A percentile compares a stretch with the other conserved stretches of the same genome.
Evolutionary conservation across 2,888 invertebrate species (phyloP).

Genomic region (Tiphia femorata): DNA sequence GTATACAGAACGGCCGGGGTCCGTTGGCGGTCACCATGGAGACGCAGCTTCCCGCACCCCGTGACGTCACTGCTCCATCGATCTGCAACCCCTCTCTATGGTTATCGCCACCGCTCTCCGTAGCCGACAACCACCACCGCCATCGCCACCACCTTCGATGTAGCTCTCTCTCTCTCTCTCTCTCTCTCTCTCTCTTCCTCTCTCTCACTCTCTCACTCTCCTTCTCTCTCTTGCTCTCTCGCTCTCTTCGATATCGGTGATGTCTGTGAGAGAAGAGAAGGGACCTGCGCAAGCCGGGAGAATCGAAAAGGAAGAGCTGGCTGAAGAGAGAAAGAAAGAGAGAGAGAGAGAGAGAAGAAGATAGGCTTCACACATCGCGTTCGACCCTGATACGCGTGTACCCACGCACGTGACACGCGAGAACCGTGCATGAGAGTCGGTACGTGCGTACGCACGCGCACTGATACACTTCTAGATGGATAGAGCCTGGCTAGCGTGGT

Average conservation of each 20-base stretch:
- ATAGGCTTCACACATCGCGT: too few species aligned
- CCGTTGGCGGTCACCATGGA: constrained; percentile 69
- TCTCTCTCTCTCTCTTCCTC: neutral
- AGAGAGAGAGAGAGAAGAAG: too few species aligned
- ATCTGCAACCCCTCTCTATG: constrained; percentile 59
- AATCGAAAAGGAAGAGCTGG: too few species aligned
- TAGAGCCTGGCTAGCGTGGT: constrained; percentile 9
- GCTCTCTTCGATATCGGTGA: neutral
- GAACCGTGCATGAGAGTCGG: too few species aligned
- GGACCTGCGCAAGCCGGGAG: too few species aligned
- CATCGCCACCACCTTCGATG: constrained; percentile 1
- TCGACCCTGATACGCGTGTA: too few species aligned
- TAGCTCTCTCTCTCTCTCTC: constrained; percentile 3
- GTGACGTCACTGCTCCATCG: constrained; percentile 69
- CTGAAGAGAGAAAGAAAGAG: too few species aligned
- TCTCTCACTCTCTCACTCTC: neutral
- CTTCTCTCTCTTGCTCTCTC: neutral
- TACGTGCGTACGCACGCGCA: constrained; percentile 18
- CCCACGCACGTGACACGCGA: too few species aligned
- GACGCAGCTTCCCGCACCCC: constrained; percentile 67
- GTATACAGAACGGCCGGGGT: constrained; percentile 59
- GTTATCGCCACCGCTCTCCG: constrained; percentile 48
- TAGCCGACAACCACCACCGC: constrained; percentile 39
- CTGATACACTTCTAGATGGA: constrained; percentile 7
- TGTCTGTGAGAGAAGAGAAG: too few species aligned